Evolutionary conservation across 2,888 invertebrate genomes (phyloP).

Genomic region (Hyles lineata): DNA sequence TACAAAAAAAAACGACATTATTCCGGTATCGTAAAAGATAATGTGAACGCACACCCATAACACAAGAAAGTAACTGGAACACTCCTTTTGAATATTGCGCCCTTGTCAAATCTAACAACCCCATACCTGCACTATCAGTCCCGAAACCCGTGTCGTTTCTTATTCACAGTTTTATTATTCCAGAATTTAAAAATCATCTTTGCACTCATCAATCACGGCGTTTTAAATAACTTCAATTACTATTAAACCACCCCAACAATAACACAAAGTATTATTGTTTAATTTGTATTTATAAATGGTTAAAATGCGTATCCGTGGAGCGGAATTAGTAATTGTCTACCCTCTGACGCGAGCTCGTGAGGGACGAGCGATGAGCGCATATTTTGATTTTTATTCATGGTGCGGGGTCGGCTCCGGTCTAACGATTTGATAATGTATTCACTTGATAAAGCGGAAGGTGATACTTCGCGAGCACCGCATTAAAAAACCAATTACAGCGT

Average conservation of each 20-base stretch:
- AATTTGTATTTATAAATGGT: constrained; percentile 75
- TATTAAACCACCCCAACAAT: constrained; percentile 44
- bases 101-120: constrained; percentile 68
- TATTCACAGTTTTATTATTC: neutral
- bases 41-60: constrained; percentile 34
- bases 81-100: constrained; percentile 63
- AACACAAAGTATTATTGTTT: constrained; percentile 64
- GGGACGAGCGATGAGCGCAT: constrained; percentile 68
- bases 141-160: constrained; percentile 48
- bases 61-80: constrained; percentile 33
- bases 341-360: constrained; percentile 63
- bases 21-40: neutral
- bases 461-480: constrained; percentile 81
- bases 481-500: constrained; percentile 85
- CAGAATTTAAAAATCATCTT: constrained; percentile 31
- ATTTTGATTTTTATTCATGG: constrained; percentile 81
- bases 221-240: constrained; percentile 30
- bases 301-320: constrained; percentile 66
- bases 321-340: constrained; percentile 77
- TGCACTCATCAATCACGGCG: constrained; percentile 36
- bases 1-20: neutral
- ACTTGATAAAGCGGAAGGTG: constrained; percentile 84
- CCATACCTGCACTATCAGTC: constrained; percentile 58
- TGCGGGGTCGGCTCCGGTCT: constrained; percentile 70
- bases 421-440: constrained; percentile 85